Conservation (phyloP, 2,888 invertebrate species). For the Microlaimidae sp. region DNA sequence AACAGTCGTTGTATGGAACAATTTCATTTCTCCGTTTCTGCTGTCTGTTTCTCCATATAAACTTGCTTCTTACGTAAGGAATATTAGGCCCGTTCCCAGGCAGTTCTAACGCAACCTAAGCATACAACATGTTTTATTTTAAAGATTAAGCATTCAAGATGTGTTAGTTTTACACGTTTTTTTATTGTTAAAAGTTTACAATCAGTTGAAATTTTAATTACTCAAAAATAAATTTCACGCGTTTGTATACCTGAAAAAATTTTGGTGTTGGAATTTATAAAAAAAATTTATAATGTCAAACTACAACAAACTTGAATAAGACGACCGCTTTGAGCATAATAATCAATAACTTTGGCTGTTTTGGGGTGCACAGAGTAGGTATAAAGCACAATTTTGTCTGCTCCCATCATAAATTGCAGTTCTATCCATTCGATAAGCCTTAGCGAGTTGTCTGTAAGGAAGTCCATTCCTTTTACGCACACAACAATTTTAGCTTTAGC, state of each 20-base stretch:
- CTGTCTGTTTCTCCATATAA: conserved; percentile 70
- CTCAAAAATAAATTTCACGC: no score
- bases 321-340: conserved; percentile 41
- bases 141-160: no score
- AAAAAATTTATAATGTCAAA: neutral
- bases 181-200: no score
- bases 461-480: conserved; percentile 69
- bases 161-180: no score
- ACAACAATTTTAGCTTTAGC: conserved; percentile 47
- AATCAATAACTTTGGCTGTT: conserved; percentile 56
- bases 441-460: conserved; percentile 70
- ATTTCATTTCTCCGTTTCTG: conserved; percentile 85
- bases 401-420: conserved; percentile 62
- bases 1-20: conserved; percentile 86
- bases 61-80: conserved; percentile 45
- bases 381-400: conserved; percentile 51
- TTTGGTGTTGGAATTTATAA: neutral
- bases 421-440: conserved; percentile 86
- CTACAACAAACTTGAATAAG: neutral
- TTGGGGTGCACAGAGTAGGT: conserved; percentile 68
- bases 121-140: conserved; percentile 35
- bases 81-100: conserved; percentile 78
- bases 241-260: no score
- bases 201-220: no score
- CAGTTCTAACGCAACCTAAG: conserved; percentile 61